A percentile compares a stretch with the other conserved stretches of the same genome.
Conservation (phyloP, 2,113 vertebrate species). For the Azemiops feae region DNA sequence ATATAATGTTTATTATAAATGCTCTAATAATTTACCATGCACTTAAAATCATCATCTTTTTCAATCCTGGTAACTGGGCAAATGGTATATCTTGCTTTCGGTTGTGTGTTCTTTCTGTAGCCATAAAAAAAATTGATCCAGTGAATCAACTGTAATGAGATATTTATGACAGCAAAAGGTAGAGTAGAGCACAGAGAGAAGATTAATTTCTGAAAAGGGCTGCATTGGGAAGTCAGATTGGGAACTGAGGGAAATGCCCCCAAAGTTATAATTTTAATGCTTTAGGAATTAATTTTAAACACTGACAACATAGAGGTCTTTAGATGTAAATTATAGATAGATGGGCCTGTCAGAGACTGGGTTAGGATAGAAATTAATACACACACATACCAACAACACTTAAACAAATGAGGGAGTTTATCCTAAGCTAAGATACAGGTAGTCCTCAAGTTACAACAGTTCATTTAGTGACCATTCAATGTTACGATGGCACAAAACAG, state of each 20-base stretch:
- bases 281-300: slow-evolving; percentile 12
- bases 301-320: background rate
- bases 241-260: background rate
- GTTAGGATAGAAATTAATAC: background rate
- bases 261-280: background rate
- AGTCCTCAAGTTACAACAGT: background rate
- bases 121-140: slow-evolving; percentile 1
- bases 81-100: background rate
- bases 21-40: slow-evolving; percentile 1
- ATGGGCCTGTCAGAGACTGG: background rate
- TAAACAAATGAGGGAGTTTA: background rate
- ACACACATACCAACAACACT: background rate
- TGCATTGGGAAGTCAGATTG: background rate
- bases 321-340: background rate
- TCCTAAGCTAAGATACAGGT: background rate
- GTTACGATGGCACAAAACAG: background rate
- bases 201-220: background rate
- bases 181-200: background rate
- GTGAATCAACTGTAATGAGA: slow-evolving; percentile 23
- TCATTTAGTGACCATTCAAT: background rate
- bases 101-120: background rate
- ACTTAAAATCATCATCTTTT: slow-evolving; percentile 22
- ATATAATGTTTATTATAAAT: background rate
- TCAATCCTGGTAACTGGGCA: slow-evolving; percentile 7
- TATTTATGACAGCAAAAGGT: slow-evolving; percentile 10